Evolutionary conservation across 1,140 invertebrate species (phyloP), one percentile per base, ranked within the genome.

Genomic region (Drosophila orena): DNA sequence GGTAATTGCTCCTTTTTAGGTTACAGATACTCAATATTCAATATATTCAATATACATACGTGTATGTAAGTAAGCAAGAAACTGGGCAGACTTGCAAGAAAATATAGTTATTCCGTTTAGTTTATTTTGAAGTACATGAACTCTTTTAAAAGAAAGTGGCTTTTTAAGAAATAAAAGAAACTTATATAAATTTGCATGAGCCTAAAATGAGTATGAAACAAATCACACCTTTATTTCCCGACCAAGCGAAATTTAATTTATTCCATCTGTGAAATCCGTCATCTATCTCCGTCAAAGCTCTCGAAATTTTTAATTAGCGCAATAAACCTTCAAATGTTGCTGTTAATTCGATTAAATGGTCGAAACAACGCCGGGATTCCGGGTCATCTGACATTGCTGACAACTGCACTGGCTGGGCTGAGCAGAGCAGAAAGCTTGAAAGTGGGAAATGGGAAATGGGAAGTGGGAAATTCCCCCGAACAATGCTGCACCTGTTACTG

Each of bases 341-440:
- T 62, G 68, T 73, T 77, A 70, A 83, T 79, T 88, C 62, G 79
- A 88, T 89, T 88, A 69, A 83, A 59, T 34, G 54, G 34, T 61
- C 49, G 30, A 44, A 47, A 43, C 53, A 53, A 38, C 58, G 61
- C 27, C 56, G 30, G 22, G 40, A 64, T 50, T 56, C 17, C 34
- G 24, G 34, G 27, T 27, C 57, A 54, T 4, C 55, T 64, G 81
- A 60, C 53, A 56, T 42, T 15, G 64, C 58, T 76, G 65, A 71
- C 69, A 81, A 56, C 44, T 78, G 60, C 74, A 88, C 43, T 60
- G 80, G 35, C 47, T 55, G 49, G 24, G 10, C 47, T 55, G 49
- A 17, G 10, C 22, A 27, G 20, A 46, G 12, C 30, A 20, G 34
- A 8, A 27, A 60, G 12, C 37, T 37, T 22, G 10, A 27, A 60